phyloP scores from a whole-genome alignment of 2,888 invertebrate genomes.

The Flexamia atlantica region DNA sequence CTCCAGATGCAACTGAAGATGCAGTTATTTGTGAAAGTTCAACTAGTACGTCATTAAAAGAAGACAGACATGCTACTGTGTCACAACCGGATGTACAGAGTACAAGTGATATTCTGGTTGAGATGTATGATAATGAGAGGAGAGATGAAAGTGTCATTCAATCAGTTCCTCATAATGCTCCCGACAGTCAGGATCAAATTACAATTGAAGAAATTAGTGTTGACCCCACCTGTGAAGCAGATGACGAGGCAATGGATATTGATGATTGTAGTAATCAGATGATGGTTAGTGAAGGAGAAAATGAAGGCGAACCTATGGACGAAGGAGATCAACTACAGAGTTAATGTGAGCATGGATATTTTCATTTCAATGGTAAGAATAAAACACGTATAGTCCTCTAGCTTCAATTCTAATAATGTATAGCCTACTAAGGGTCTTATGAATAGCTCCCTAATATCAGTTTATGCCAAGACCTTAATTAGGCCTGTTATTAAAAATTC shows the following conservation, averaged over 20 bases:
- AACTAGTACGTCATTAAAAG: not conserved
- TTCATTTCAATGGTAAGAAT: constrained; percentile 35
- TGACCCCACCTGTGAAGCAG: constrained; percentile 62
- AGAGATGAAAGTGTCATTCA: constrained; percentile 66
- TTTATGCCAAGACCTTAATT: too few relatives aligned
- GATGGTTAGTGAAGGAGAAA: constrained; percentile 58
- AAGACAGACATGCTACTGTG: not conserved
- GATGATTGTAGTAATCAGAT: constrained; percentile 66
- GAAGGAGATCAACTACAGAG: constrained; percentile 65
- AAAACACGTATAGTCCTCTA: too few relatives aligned
- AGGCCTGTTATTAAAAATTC: too few relatives aligned
- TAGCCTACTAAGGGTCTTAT: too few relatives aligned
- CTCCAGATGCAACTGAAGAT: constrained; percentile 16
- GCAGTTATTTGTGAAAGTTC: constrained; percentile 14
- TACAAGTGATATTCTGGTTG: constrained; percentile 68
- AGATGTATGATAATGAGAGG: constrained; percentile 65
- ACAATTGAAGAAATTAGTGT: constrained; percentile 73
- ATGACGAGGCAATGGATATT: constrained; percentile 68
- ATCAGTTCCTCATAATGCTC: constrained; percentile 58
- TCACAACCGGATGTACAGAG: constrained; percentile 62
- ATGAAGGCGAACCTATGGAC: constrained; percentile 67
- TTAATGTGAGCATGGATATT: constrained; percentile 19
- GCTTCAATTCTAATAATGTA: too few relatives aligned
- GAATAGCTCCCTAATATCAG: too few relatives aligned
- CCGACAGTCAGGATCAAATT: constrained; percentile 63